A percentile compares a stretch with the other conserved stretches of the same genome.
phyloP scores from a whole-genome alignment of 2,888 invertebrate genomes.

The Caenorhabditis sp. region DNA sequence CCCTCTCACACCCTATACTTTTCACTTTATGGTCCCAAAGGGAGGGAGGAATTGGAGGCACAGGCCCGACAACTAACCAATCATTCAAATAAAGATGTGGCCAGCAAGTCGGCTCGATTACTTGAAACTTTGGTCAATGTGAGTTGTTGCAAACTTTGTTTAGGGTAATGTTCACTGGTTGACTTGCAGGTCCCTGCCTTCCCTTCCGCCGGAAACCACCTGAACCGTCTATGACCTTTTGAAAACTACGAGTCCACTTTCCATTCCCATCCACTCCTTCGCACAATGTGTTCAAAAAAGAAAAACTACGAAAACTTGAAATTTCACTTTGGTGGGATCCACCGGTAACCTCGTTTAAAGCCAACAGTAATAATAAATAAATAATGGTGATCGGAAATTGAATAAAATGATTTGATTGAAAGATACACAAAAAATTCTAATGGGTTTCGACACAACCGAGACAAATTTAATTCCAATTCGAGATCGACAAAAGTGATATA shows the following conservation, averaged over 20 bases:
- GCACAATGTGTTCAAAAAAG: conserved; percentile 9
- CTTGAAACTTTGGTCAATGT: conserved; percentile 72
- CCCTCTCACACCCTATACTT: conserved; percentile 77
- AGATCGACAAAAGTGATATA: conserved; percentile 16
- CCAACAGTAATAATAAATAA: conserved; percentile 15
- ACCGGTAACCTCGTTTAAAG: conserved; percentile 39
- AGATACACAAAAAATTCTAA: conserved; percentile 15
- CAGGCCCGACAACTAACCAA: conserved; percentile 60
- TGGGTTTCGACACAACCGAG: conserved; percentile 12
- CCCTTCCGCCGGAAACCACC: conserved; percentile 64
- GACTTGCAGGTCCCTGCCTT: conserved; percentile 67
- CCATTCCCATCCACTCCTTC: not conserved
- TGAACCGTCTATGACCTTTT: conserved; percentile 58
- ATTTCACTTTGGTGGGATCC: conserved; percentile 55
- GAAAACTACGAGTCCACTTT: conserved; percentile 19
- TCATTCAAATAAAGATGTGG: conserved; percentile 72
- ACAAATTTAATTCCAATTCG: conserved; percentile 4
- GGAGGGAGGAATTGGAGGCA: conserved; percentile 66
- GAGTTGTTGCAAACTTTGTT: conserved; percentile 3
- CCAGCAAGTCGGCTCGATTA: conserved; percentile 70
- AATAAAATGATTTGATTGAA: conserved; percentile 14
- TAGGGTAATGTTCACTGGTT: not conserved
- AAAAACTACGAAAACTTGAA: conserved; percentile 18
- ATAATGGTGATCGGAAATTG: not conserved
- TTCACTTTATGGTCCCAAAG: conserved; percentile 74